A percentile compares a stretch with the other conserved stretches of the same genome.
phyloP scores from a whole-genome alignment of 2,113 vertebrate species.

The Epinephelus fuscoguttatus region DNA sequence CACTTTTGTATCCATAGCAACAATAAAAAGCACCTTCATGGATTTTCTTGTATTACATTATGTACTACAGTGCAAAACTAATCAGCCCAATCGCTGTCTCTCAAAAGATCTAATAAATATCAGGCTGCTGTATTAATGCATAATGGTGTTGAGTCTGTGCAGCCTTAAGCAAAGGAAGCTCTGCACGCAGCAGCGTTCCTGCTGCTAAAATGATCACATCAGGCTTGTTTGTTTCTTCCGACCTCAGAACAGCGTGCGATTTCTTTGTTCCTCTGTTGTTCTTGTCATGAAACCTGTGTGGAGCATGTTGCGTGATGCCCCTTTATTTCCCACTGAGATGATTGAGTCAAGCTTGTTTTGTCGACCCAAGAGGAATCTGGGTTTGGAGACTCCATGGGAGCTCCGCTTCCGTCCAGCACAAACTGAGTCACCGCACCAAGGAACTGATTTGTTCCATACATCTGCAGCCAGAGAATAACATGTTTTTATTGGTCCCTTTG shows the following conservation, averaged over 20 bases:
- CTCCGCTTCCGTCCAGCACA: constrained; percentile 15
- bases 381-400: constrained; percentile 33
- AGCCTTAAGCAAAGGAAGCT: constrained; percentile 29
- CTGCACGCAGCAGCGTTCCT: constrained; percentile 6
- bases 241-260: constrained; percentile 41
- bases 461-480: constrained; percentile 10
- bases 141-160: not conserved
- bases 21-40: not conserved
- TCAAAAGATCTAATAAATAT: not conserved
- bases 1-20: not conserved
- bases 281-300: constrained; percentile 52
- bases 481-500: constrained; percentile 38
- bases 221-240: constrained; percentile 48
- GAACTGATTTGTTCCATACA: constrained; percentile 48
- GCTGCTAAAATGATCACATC: constrained; percentile 54
- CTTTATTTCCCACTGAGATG: constrained; percentile 48
- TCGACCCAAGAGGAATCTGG: constrained; percentile 43
- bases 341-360: constrained; percentile 58
- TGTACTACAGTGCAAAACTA: constrained; percentile 13
- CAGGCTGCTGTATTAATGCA: not conserved
- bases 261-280: constrained; percentile 24
- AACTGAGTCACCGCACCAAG: constrained; percentile 28
- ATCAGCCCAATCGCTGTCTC: constrained; percentile 11
- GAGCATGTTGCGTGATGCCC: constrained; percentile 56
- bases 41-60: not conserved